phyloP scores from a whole-genome alignment of 1,140 invertebrate genomes.

The Papilio polyxenes region DNA sequence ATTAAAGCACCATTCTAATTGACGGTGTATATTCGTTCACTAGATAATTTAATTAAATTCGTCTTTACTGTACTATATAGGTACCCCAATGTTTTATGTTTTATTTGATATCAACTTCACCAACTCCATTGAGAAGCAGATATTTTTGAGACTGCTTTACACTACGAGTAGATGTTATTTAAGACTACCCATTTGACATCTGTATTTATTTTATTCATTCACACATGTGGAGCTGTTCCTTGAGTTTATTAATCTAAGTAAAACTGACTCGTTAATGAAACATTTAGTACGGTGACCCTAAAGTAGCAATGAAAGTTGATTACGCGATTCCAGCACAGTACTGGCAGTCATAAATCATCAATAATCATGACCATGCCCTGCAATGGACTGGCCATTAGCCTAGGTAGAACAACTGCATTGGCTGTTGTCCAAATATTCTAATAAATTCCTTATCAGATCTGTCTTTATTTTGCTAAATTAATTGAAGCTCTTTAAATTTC shows the following conservation, averaged over 20 bases:
- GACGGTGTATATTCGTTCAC: too few relatives aligned
- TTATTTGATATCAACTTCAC: too few relatives aligned
- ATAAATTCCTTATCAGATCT: neutral
- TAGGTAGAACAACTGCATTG: constrained; percentile 16
- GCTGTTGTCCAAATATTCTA: neutral
- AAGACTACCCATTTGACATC: too few relatives aligned
- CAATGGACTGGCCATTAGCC: constrained; percentile 13
- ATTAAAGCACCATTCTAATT: too few relatives aligned
- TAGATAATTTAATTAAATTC: too few relatives aligned
- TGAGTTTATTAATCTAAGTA: neutral
- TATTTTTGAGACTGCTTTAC: too few relatives aligned
- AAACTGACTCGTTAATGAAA: neutral
- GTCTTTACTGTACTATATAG: too few relatives aligned
- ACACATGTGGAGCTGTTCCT: neutral
- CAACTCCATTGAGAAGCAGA: too few relatives aligned
- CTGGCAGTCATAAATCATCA: neutral
- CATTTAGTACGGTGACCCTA: neutral
- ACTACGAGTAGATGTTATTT: too few relatives aligned
- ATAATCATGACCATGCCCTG: neutral
- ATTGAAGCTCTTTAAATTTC: neutral
- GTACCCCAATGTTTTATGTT: too few relatives aligned
- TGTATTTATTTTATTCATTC: neutral
- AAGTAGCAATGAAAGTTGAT: neutral
- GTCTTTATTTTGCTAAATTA: neutral
- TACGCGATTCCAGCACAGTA: neutral